A percentile compares a stretch with the other conserved stretches of the same genome.
Conservation (phyloP, 2,888 invertebrate species). For the Leptodirus hochenwartii region DNA sequence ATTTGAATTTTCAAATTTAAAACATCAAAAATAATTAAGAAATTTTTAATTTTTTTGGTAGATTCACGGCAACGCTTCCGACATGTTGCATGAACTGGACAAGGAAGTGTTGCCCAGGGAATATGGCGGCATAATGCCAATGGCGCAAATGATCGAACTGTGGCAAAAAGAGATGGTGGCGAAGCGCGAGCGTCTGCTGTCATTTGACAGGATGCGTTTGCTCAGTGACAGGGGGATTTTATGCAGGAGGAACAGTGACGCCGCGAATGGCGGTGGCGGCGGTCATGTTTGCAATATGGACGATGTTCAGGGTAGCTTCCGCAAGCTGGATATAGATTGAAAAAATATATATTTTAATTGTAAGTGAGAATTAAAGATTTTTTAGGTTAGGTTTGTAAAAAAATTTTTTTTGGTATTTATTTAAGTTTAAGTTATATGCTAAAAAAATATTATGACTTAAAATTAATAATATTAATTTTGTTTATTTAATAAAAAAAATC, state of each 20-base stretch:
- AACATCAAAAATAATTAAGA: too few species aligned
- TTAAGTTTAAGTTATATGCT: too few species aligned
- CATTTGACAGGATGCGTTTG: conserved; percentile 44
- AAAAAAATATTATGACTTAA: too few species aligned
- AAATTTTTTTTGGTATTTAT: too few species aligned
- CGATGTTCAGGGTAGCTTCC: conserved; percentile 39
- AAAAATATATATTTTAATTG: too few species aligned
- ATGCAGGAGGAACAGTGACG: conserved; percentile 22
- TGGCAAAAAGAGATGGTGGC: conserved; percentile 43
- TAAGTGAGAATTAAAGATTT: too few species aligned
- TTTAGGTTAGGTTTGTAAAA: too few species aligned
- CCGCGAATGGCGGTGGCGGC: conserved; percentile 24
- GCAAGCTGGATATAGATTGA: conserved; percentile 47
- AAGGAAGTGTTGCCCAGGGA: conserved; percentile 46
- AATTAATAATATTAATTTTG: too few species aligned
- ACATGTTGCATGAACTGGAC: conserved; percentile 38
- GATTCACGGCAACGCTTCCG: conserved; percentile 15
- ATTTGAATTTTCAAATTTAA: too few species aligned
- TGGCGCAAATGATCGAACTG: conserved; percentile 49
- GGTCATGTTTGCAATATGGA: conserved; percentile 16
- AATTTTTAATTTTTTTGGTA: conserved; percentile 14
- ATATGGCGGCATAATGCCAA: conserved; percentile 51
- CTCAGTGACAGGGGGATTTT: conserved; percentile 42
- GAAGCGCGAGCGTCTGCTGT: conserved; percentile 38
- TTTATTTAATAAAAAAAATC: too few species aligned